Evolutionary conservation across 2,888 invertebrate genomes (phyloP).

Genomic region (Hyppa rectilinea): DNA sequence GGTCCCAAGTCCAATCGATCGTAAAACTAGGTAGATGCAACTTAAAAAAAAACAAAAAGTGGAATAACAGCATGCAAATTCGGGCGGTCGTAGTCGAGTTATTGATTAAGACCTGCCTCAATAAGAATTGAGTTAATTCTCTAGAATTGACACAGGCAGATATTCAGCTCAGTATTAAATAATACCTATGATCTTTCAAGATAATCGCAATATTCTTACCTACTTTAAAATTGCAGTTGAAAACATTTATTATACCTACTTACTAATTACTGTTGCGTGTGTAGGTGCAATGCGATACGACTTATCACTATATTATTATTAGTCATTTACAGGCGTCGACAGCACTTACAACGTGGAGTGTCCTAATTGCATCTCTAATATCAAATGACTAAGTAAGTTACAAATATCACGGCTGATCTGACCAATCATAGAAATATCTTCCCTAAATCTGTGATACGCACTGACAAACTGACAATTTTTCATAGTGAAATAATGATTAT

Average conservation of each 20-base stretch:
- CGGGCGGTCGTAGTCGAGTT: not conserved
- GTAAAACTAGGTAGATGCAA: too few relatives aligned
- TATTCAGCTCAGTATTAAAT: slow-evolving; percentile 1
- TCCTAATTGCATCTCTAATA: too few relatives aligned
- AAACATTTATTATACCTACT: too few relatives aligned
- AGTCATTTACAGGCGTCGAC: not conserved
- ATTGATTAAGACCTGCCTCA: slow-evolving; percentile 22
- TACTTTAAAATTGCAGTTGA: not conserved
- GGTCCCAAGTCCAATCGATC: not conserved
- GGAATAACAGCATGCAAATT: not conserved
- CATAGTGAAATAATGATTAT: too few relatives aligned
- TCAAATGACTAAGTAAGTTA: too few relatives aligned
- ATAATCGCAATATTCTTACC: not conserved
- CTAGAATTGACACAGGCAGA: not conserved
- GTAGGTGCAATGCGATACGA: not conserved
- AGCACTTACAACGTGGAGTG: not conserved
- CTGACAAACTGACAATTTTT: not conserved
- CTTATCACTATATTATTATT: slow-evolving; percentile 22
- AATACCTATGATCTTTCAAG: too few relatives aligned
- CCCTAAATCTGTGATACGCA: too few relatives aligned
- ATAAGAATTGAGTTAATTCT: not conserved
- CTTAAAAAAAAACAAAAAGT: too few relatives aligned
- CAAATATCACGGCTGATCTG: not conserved
- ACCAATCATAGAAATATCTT: too few relatives aligned
- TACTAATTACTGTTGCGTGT: not conserved